Conservation (phyloP, 2,797 vertebrate genomes). For the Sebastes trivittatus region DNA sequence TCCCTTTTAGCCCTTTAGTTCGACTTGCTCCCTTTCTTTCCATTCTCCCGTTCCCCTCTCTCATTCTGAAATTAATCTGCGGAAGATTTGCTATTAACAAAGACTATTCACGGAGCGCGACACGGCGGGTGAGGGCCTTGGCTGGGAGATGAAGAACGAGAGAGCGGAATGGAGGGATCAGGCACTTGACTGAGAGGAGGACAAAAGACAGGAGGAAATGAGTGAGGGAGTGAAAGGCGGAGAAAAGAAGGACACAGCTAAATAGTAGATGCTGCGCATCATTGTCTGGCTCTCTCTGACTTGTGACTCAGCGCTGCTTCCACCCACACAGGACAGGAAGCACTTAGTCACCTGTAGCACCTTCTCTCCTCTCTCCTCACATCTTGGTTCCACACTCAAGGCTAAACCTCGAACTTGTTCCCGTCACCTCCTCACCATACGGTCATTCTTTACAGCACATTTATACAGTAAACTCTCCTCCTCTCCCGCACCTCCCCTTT, state of each 20-base stretch:
- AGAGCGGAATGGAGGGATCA: conserved; percentile 41
- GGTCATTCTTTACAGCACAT: neutral
- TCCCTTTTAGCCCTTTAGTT: conserved; percentile 70
- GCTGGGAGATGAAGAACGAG: conserved; percentile 48
- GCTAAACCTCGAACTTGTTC: neutral
- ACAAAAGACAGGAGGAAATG: conserved; percentile 55
- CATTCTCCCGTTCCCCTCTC: conserved; percentile 49
- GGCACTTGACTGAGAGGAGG: conserved; percentile 32
- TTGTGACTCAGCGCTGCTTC: conserved; percentile 31
- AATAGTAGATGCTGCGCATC: conserved; percentile 38
- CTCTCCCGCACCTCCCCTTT: neutral
- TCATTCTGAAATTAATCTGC: conserved; percentile 80
- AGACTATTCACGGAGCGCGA: conserved; percentile 65
- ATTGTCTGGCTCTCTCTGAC: conserved; percentile 25
- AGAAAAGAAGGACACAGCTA: conserved; percentile 27
- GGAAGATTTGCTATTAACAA: conserved; percentile 78
- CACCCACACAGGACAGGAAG: conserved; percentile 27
- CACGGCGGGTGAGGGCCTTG: conserved; percentile 51
- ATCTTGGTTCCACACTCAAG: conserved; percentile 30
- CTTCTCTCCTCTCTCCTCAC: neutral
- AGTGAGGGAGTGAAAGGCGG: conserved; percentile 29
- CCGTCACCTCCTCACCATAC: neutral
- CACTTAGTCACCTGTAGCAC: conserved; percentile 40
- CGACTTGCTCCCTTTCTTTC: conserved; percentile 60
- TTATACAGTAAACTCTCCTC: neutral